Percentiles rank a stretch among this genome's conserved stretches.
Conservation (phyloP, 2,888 invertebrate species). For the Alcis repandata region DNA sequence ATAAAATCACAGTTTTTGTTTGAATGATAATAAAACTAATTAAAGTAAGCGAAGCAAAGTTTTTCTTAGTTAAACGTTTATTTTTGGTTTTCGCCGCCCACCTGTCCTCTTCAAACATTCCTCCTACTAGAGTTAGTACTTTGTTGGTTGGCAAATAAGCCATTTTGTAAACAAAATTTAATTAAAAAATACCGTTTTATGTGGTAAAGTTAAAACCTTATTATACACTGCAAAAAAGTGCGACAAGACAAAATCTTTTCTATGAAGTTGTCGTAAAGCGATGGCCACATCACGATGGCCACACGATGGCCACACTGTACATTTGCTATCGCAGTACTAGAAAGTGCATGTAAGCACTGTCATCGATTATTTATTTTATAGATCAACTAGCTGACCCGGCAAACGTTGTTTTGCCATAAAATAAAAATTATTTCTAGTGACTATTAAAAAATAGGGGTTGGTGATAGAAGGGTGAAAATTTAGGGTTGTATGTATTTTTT, state of each 20-base stretch:
- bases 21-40: constrained; percentile 2
- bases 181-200: constrained; percentile 23
- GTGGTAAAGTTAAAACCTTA: neutral
- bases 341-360: too few species aligned
- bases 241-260: neutral
- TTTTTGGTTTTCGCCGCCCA: constrained; percentile 12
- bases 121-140: constrained; percentile 11
- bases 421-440: too few species aligned
- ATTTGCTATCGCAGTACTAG: too few species aligned
- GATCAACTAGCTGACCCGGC: too few species aligned
- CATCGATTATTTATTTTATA: too few species aligned
- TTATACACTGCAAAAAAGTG: neutral
- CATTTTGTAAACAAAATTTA: constrained; percentile 21
- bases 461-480: too few species aligned
- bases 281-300: too few species aligned
- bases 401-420: too few species aligned
- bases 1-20: neutral
- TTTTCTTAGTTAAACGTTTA: neutral
- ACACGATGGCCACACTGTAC: too few species aligned
- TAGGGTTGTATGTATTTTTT: too few species aligned
- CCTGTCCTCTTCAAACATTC: constrained; percentile 22
- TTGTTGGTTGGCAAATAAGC: constrained; percentile 13
- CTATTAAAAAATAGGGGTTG: too few species aligned
- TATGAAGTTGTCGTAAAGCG: neutral
- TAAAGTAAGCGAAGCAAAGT: constrained; percentile 10